phyloP scores from a whole-genome alignment of 2,888 invertebrate genomes.

The Synanthedon vespiformis region DNA sequence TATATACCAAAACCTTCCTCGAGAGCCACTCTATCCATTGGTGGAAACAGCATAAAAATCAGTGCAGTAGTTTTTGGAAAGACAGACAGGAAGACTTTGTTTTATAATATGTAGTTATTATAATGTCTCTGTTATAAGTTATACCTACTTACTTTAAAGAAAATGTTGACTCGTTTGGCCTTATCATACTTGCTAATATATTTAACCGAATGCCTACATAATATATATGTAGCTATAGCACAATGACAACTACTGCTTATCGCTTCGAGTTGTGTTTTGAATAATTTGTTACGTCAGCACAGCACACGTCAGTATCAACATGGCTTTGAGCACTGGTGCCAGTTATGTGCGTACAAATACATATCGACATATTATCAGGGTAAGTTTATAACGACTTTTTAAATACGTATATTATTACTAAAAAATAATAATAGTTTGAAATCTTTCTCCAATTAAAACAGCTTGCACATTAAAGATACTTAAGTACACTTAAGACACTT shows the following conservation, averaged over 20 bases:
- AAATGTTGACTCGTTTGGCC: slow-evolving; percentile 16
- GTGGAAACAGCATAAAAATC: too few relatives aligned
- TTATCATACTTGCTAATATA: slow-evolving; percentile 50
- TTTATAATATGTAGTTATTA: too few relatives aligned
- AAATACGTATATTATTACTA: neutral
- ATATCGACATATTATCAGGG: slow-evolving; percentile 31
- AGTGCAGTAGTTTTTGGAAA: too few relatives aligned
- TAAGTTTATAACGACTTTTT: slow-evolving; percentile 20
- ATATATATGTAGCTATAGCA: too few relatives aligned
- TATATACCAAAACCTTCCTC: too few relatives aligned
- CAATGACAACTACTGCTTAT: neutral
- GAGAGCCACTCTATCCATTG: too few relatives aligned
- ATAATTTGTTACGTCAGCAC: slow-evolving; percentile 8
- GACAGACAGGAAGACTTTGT: too few relatives aligned
- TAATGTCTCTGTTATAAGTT: neutral
- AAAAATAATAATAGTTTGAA: too few relatives aligned
- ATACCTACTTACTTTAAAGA: slow-evolving; percentile 2
- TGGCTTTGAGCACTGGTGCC: slow-evolving; percentile 48
- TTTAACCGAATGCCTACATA: slow-evolving; percentile 9
- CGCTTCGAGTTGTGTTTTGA: slow-evolving; percentile 5
- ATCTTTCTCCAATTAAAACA: too few relatives aligned
- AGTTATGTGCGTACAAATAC: slow-evolving; percentile 34
- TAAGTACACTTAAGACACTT: too few relatives aligned
- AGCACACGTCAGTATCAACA: slow-evolving; percentile 30
- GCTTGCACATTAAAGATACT: too few relatives aligned